Percentiles rank a stretch among this genome's conserved stretches.
Conservation (phyloP, 2,888 invertebrate genomes). For the Neoascia interrupta region DNA sequence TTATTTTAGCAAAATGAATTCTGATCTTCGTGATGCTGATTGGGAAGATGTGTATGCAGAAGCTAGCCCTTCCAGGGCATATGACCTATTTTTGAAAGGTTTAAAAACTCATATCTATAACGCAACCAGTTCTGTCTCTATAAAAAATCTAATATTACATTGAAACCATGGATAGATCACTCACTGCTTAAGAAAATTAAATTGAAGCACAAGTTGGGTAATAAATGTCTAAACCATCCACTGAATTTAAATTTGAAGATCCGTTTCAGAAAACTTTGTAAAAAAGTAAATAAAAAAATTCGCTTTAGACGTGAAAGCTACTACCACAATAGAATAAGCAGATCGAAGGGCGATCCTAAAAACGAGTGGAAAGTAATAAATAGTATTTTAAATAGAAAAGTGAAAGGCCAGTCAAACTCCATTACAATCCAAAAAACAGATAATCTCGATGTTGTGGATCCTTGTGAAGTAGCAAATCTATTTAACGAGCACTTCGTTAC, state of each 20-base stretch:
- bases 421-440: too few species aligned
- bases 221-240: not conserved
- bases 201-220: too few species aligned
- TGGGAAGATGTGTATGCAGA: not conserved
- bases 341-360: too few species aligned
- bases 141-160: not conserved
- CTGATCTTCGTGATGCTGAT: not conserved
- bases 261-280: not conserved
- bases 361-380: too few species aligned
- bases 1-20: not conserved
- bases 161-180: not conserved
- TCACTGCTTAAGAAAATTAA: not conserved
- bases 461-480: not conserved
- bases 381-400: not conserved
- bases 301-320: not conserved
- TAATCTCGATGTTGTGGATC: too few species aligned
- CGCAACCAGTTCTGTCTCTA: not conserved
- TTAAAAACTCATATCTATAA: not conserved
- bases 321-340: not conserved
- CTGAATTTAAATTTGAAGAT: not conserved
- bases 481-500: not conserved
- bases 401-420: not conserved
- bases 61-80: not conserved
- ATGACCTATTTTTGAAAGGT: not conserved
- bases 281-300: not conserved